Evolutionary conservation across 2,888 invertebrate genomes (phyloP).

Genomic region (Netelia virgata): DNA sequence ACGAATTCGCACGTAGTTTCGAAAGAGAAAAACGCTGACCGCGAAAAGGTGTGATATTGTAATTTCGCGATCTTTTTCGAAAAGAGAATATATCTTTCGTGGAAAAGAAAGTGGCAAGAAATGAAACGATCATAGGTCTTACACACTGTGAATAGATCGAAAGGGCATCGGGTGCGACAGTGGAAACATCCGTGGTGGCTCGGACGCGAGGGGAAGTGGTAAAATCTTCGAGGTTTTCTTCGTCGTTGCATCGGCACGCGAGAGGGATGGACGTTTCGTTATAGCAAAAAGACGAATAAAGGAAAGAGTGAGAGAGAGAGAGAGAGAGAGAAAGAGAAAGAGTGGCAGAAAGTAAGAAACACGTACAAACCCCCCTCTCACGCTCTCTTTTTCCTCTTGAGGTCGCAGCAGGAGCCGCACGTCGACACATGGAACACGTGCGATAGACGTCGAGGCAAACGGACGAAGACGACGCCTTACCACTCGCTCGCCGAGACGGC

Average conservation of each 20-base stretch:
- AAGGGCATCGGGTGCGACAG: constrained; percentile 17
- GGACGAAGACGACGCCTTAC: constrained; percentile 46
- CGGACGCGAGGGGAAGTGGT: constrained; percentile 55
- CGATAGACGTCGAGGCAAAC: constrained; percentile 75
- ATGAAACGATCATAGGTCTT: constrained; percentile 20
- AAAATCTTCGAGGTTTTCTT: constrained; percentile 38
- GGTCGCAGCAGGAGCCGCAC: constrained; percentile 53
- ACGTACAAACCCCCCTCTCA: constrained; percentile 35
- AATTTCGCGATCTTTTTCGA: constrained; percentile 36
- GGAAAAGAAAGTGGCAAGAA: constrained; percentile 21
- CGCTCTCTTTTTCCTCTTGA: constrained; percentile 36
- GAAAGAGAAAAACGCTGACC: constrained; percentile 54
- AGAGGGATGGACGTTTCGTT: background rate
- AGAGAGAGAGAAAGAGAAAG: constrained; percentile 27
- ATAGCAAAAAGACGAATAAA: background rate
- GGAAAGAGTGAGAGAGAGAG: constrained; percentile 4
- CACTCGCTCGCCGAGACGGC: constrained; percentile 60
- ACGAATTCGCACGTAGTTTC: constrained; percentile 15
- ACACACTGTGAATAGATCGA: constrained; percentile 10
- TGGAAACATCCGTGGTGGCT: constrained; percentile 47
- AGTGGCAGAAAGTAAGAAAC: constrained; percentile 43
- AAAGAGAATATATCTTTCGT: constrained; percentile 26
- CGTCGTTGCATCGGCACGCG: constrained; percentile 23
- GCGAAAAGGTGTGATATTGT: constrained; percentile 55
- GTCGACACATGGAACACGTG: constrained; percentile 77